Evolutionary conservation across 1,140 invertebrate genomes (phyloP).

Genomic region (Apis florea): DNA sequence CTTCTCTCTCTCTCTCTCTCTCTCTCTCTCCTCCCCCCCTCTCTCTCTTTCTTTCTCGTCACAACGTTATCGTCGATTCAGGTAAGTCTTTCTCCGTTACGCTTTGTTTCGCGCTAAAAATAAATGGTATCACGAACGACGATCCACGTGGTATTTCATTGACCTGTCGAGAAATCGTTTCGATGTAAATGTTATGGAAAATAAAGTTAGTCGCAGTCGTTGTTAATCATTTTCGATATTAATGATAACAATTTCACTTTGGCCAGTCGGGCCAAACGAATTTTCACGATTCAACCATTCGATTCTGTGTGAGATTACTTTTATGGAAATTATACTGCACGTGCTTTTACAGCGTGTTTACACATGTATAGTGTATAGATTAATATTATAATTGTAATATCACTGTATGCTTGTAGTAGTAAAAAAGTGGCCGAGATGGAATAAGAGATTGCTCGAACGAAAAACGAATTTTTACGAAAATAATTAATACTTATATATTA

Average conservation of each 20-base stretch:
- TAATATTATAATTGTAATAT: too few species aligned
- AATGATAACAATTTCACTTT: not conserved
- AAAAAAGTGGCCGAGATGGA: too few species aligned
- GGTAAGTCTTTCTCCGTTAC: conserved; percentile 19
- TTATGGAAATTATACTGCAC: too few species aligned
- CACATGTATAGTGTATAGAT: too few species aligned
- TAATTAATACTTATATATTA: too few species aligned
- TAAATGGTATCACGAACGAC: not conserved
- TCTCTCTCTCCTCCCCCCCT: not conserved
- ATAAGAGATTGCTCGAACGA: too few species aligned
- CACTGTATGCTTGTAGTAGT: too few species aligned
- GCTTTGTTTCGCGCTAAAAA: not conserved
- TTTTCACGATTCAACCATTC: not conserved
- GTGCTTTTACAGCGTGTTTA: too few species aligned
- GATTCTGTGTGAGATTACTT: too few species aligned
- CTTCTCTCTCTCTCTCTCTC: not conserved
- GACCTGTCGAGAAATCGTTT: not conserved
- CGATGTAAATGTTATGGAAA: not conserved
- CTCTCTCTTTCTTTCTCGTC: not conserved
- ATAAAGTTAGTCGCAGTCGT: not conserved
- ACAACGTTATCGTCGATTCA: conserved; percentile 12
- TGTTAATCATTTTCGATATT: not conserved
- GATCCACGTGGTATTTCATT: not conserved
- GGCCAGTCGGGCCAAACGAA: not conserved
- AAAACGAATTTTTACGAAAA: too few species aligned